These are phyloP conservation scores for Zosterops hypoxanthus DNA, from an alignment of 2,113 vertebrate genomes.

Conservation along the genomic window DNA sequence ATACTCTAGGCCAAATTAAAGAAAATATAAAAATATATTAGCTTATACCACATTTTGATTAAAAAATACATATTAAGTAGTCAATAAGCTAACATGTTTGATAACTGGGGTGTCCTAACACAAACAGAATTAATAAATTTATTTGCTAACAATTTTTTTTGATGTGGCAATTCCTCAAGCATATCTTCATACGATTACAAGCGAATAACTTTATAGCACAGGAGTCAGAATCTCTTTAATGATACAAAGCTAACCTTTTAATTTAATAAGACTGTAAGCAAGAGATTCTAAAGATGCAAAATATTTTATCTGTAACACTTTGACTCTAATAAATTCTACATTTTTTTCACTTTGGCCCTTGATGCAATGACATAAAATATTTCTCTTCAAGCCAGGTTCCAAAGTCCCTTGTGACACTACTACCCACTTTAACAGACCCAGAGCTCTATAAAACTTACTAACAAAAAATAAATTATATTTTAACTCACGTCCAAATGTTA, in stretches of 20 bases:
- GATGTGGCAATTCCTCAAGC: background rate
- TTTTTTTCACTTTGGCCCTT: background rate
- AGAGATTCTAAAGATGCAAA: conserved; percentile 14
- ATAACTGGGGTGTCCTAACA: background rate
- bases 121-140: background rate
- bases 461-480: background rate
- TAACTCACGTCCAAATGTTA: background rate
- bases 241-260: conserved; percentile 7
- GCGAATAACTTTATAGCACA: background rate
- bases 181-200: background rate
- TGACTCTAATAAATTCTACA: background rate
- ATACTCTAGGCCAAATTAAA: conserved; percentile 9
- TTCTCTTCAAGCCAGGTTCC: background rate
- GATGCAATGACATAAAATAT: background rate
- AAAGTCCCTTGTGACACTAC: background rate
- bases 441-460: background rate
- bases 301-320: background rate
- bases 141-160: background rate
- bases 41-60: background rate
- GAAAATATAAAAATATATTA: background rate
- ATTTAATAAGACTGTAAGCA: background rate
- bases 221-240: background rate
- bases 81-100: background rate
- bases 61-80: background rate
- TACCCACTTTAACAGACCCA: background rate